These are phyloP conservation scores for Macropis europaea DNA, from an alignment of 2,888 invertebrate genomes.

Conservation along the genomic window DNA sequence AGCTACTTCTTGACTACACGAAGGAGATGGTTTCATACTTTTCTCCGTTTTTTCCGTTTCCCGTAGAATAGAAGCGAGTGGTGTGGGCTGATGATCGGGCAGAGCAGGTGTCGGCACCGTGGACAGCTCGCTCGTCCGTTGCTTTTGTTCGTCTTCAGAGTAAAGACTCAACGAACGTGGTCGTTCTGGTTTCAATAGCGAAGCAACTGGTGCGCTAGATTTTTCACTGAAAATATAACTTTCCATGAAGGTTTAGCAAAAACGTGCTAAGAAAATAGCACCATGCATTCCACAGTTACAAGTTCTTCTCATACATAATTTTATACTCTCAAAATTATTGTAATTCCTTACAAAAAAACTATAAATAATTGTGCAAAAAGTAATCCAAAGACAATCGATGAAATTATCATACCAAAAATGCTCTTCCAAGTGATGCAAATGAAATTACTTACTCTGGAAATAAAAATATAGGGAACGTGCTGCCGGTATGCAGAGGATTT, in stretches of 20 bases:
- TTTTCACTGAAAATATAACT: slow-evolving; percentile 68
- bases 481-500: slow-evolving; percentile 44
- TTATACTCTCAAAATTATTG: background rate
- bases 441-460: slow-evolving; percentile 41
- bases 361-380: too few relatives aligned
- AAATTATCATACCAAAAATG: background rate
- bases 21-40: slow-evolving; percentile 66
- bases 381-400: too few relatives aligned
- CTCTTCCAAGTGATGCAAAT: slow-evolving; percentile 15
- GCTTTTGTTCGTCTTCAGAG: slow-evolving; percentile 73
- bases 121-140: slow-evolving; percentile 63
- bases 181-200: slow-evolving; percentile 68
- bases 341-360: too few relatives aligned
- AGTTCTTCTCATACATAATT: background rate
- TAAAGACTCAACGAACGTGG: slow-evolving; percentile 75
- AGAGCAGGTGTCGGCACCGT: slow-evolving; percentile 68
- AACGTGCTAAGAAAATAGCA: background rate
- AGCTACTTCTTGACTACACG: slow-evolving; percentile 72
- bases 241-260: slow-evolving; percentile 33
- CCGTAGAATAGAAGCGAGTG: slow-evolving; percentile 55
- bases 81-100: slow-evolving; percentile 60
- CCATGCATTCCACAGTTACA: slow-evolving; percentile 26
- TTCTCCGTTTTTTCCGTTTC: slow-evolving; percentile 57
- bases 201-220: slow-evolving; percentile 25
- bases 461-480: slow-evolving; percentile 28